Base-by-base conservation (phyloP, 2,797 vertebrate species). In the Poeciliopsis paucimaculata region DNA sequence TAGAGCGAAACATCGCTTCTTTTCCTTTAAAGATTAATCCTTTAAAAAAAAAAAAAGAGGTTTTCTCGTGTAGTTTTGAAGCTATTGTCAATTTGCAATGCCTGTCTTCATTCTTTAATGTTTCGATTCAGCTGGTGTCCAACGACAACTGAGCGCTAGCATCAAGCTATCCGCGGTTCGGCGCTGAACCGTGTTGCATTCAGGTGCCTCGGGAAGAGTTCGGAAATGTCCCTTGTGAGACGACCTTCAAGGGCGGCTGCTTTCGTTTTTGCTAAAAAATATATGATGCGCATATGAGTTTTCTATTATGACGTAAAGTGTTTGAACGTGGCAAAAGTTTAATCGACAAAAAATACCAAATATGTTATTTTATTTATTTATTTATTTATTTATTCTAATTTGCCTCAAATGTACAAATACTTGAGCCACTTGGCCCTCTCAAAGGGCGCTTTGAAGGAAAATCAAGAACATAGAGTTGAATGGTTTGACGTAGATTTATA, bases 1-100 rank as follows among this genome's bases (percentile, higher is more conserved):
- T 94, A 2, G 93, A 93, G 10, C 36, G 87, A 91, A 98, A 99
- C 98, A 99, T 99, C 0, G 16, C n/a, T 23, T 12, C 5, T 34
- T 9, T 39, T 2, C 18, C 36, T 72, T 15, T 0, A 43, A 20
- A 62, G n/a, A 0, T n/a, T 1, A 47, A 10, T 55, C 2, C 39
- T 41, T 47, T 15, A 1, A 76, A n/a, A 12, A 41, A 26, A 1
- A 39, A 39, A 39, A 39, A 5, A 76, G 23, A 43, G 8, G 7
- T 31, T 23, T 78, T 4, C 20, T 4, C 15, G 2, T 51, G 1
- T 18, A 36, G 12, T 28, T 20, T 43, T 57, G 8, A 60, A 55
- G 16, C 15, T 57, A 0, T 46, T 2, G 15, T 46, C 26, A 28
- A 3, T 16, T 28, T 46, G 13, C 18, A 46, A 28, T 28, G 7